Base-by-base conservation (phyloP, 2,113 vertebrate species). In the Brachionichthys hirsutus region DNA sequence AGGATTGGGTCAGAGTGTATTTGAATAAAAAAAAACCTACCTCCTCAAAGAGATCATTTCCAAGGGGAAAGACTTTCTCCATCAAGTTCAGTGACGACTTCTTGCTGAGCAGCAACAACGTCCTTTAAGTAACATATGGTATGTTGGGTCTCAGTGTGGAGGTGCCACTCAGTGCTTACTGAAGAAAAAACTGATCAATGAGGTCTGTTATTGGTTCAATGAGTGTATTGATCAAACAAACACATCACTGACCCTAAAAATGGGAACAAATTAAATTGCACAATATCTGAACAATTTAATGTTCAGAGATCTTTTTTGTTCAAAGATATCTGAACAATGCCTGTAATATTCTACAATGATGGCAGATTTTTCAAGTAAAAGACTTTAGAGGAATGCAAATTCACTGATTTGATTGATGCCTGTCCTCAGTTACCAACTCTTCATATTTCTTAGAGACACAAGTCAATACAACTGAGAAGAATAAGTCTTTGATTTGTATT, bases 151-250 rank as follows among this genome's bases (percentile, higher is more conserved):
- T 35, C 57, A 65, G 44, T 12, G 52, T 46, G 18, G 24, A 70
- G 54, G 61, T 52, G 58, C 59, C 67, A 75, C 78, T 79, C 67
- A 82, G 75, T 34, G 12, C 45, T 46, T 60, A 62, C 72, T 73
- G 49, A 5, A 77, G 67, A 59, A 79, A 76, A 64, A 71, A 54
- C 55, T 45, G 77, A 85, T 88, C 84, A 73, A 82, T 85, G 70
- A 46, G 46, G 62, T 59, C 79, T 59, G 78, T 22, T 62, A 59
- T 68, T 2, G 30, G 78, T 64, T 85, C 84, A 61, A 87, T 87
- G 54, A 63, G 60, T 43, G 59, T 80, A 85, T 86, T 82, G 88
- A 89, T 88, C 77, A 82, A 82, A 75, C 80, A 84, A 81, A 79
- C 79, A 77, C 63, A 67, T 72, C 68, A 12, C 36, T 40, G 10